A percentile compares a stretch with the other conserved stretches of the same genome.
phyloP scores from a whole-genome alignment of 1,140 invertebrate species.

The Pogonomyrmex barbatus region DNA sequence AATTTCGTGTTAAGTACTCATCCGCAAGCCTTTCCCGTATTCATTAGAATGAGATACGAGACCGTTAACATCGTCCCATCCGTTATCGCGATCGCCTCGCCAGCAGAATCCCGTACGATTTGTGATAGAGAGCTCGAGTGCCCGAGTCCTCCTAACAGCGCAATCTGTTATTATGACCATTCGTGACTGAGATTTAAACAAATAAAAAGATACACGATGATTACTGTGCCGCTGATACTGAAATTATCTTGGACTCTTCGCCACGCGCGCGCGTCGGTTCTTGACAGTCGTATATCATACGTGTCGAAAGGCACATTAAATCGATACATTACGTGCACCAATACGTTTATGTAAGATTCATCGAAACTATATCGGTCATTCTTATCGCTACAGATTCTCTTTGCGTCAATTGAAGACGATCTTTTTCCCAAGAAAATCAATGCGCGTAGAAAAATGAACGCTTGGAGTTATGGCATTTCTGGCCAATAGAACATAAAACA shows the following conservation, averaged over 20 bases:
- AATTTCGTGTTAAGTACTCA: background rate
- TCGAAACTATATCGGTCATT: background rate
- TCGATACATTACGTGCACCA: slow-evolving; percentile 1
- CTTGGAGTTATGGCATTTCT: background rate
- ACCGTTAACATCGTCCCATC: background rate
- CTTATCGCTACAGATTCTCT: background rate
- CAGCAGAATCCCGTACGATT: slow-evolving; percentile 16
- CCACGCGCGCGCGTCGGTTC: background rate
- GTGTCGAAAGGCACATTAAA: slow-evolving; percentile 37
- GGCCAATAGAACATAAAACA: background rate
- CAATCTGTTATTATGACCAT: slow-evolving; percentile 37
- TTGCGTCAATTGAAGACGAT: background rate
- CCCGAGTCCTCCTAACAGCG: background rate
- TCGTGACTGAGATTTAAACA: slow-evolving; percentile 48
- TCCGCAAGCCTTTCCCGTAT: background rate
- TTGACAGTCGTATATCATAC: slow-evolving; percentile 3
- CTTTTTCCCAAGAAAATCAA: background rate
- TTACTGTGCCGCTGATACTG: background rate
- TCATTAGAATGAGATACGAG: background rate
- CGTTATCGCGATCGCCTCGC: slow-evolving; percentile 11
- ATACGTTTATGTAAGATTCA: slow-evolving; percentile 5
- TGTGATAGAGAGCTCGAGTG: background rate
- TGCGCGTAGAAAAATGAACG: background rate
- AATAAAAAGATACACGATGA: slow-evolving; percentile 36
- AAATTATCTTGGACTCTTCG: slow-evolving; percentile 32